These are phyloP conservation scores for Fopius arisanus DNA, from an alignment of 1,140 invertebrate genomes.

Conservation along the genomic window DNA sequence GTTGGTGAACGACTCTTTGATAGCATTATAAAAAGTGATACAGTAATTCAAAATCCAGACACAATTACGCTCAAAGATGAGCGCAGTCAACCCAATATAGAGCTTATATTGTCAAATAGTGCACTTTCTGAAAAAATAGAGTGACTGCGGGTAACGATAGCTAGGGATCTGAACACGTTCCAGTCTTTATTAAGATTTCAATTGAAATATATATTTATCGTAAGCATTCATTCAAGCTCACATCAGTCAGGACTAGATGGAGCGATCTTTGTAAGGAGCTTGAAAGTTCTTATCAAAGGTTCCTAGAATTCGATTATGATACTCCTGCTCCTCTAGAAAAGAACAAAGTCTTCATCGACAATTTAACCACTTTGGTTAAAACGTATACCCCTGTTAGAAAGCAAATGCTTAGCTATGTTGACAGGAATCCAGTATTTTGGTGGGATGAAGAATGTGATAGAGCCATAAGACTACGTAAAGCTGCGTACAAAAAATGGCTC, in stretches of 20 bases:
- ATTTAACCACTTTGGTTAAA: neutral
- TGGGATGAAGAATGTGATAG: constrained; percentile 22
- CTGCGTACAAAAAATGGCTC: constrained; percentile 15
- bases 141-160: neutral
- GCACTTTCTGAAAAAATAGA: neutral
- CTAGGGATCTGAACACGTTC: neutral
- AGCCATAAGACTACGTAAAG: neutral
- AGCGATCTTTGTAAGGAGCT: neutral
- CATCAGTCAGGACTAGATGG: constrained; percentile 13
- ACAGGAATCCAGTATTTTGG: constrained; percentile 24
- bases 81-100: neutral
- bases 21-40: neutral
- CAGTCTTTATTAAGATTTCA: neutral
- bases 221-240: constrained; percentile 6
- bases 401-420: neutral
- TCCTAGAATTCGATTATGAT: neutral
- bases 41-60: neutral
- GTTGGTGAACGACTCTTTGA: neutral
- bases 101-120: neutral
- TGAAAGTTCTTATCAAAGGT: neutral
- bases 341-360: neutral
- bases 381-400: neutral
- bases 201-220: neutral
- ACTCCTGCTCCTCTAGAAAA: neutral
- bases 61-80: neutral